These are phyloP conservation scores for Drosophila kanapiae DNA, from an alignment of 1,140 invertebrate genomes.

Conservation along the genomic window DNA sequence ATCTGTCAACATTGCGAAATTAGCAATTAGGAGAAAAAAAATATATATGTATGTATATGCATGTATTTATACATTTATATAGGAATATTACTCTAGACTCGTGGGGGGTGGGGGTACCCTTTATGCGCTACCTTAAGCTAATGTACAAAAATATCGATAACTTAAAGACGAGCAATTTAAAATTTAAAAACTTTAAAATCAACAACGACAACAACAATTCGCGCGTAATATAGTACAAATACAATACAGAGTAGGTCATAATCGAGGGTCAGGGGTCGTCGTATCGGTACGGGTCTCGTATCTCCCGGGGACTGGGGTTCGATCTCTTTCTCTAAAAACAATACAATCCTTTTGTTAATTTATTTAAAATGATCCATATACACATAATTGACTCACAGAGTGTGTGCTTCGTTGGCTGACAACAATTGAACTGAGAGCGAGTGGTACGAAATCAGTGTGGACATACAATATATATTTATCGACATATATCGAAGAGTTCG, in stretches of 20 bases:
- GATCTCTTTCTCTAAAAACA: constrained; percentile 36
- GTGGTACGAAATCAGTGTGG: constrained; percentile 29
- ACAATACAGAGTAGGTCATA: constrained; percentile 27
- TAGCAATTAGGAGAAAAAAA: constrained; percentile 54
- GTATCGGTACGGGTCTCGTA: too few species aligned
- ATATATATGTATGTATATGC: constrained; percentile 6
- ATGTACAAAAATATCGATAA: constrained; percentile 79
- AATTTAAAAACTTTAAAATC: constrained; percentile 56
- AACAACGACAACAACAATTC: constrained; percentile 69
- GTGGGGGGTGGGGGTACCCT: constrained; percentile 32
- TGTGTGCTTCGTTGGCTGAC: constrained; percentile 56
- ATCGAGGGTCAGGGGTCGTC: constrained; percentile 4
- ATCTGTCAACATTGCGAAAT: constrained; percentile 48
- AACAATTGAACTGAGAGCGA: constrained; percentile 49
- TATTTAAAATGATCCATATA: constrained; percentile 57
- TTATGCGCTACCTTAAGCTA: constrained; percentile 72
- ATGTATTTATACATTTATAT: constrained; percentile 46
- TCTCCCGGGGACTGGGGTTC: not conserved
- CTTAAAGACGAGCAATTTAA: constrained; percentile 72
- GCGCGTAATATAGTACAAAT: constrained; percentile 58
- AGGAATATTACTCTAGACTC: constrained; percentile 54
- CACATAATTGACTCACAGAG: constrained; percentile 80
- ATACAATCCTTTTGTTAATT: constrained; percentile 7
- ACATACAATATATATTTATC: not conserved
- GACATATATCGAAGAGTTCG: constrained; percentile 3